Evolutionary conservation across 1,140 invertebrate genomes (phyloP).

Genomic region (Drosophila bipectinata): DNA sequence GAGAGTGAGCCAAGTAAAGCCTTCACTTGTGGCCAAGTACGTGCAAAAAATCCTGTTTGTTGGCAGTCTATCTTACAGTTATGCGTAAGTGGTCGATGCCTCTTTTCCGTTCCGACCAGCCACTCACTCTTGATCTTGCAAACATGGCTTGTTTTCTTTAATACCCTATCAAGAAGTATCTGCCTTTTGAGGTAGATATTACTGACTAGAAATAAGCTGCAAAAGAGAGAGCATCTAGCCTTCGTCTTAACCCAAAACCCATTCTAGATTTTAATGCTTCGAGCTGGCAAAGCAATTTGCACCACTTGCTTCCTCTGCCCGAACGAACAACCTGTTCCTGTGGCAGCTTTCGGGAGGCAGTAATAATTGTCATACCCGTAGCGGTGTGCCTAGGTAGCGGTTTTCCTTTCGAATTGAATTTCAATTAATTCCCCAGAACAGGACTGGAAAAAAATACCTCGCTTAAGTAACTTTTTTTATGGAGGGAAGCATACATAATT

Average conservation of each 20-base stretch:
- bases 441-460: constrained; percentile 23
- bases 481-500: constrained; percentile 39
- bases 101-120: constrained; percentile 15
- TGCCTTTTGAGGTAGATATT: neutral
- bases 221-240: neutral
- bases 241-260: neutral
- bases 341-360: constrained; percentile 33
- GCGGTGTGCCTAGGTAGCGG: constrained; percentile 48
- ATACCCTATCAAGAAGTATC: constrained; percentile 15
- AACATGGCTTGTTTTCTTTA: constrained; percentile 68
- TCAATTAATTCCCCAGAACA: constrained; percentile 67
- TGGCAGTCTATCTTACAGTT: constrained; percentile 76
- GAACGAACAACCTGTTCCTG: constrained; percentile 61
- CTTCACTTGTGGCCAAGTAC: constrained; percentile 52
- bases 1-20: constrained; percentile 25
- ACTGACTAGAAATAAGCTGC: too few species aligned
- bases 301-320: constrained; percentile 37
- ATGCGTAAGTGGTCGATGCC: constrained; percentile 71
- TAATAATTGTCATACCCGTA: constrained; percentile 67
- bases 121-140: constrained; percentile 27
- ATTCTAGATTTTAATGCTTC: constrained; percentile 61
- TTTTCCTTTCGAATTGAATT: constrained; percentile 72
- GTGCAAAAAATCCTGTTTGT: constrained; percentile 71
- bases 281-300: constrained; percentile 65
- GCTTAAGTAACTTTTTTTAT: constrained; percentile 31